Percentiles rank a stretch among this genome's conserved stretches.
These are phyloP conservation scores for Glaucopsyche alexis DNA, from an alignment of 2,888 invertebrate genomes.

Conservation along the genomic window DNA sequence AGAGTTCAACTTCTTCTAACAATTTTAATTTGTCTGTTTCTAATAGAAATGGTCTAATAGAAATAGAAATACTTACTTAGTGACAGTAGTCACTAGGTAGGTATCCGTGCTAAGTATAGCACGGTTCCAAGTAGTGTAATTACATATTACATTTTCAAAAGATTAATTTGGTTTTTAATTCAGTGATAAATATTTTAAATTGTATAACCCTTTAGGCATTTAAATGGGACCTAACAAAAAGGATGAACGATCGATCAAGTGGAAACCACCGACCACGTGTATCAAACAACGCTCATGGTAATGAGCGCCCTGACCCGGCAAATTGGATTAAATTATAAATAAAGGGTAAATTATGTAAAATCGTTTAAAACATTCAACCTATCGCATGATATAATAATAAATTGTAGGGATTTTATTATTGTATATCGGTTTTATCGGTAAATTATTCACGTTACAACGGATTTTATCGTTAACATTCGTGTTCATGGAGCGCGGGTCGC, in stretches of 20 bases:
- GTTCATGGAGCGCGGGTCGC: constrained; percentile 23
- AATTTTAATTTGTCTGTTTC: too few relatives aligned
- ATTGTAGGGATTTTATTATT: constrained; percentile 37
- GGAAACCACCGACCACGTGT: constrained; percentile 21
- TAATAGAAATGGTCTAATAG: too few relatives aligned
- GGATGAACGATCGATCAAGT: background rate
- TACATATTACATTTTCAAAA: too few relatives aligned
- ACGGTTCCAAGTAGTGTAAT: too few relatives aligned
- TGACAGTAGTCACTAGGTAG: too few relatives aligned
- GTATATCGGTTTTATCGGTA: constrained; percentile 36
- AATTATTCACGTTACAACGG: constrained; percentile 35
- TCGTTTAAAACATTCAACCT: constrained; percentile 34
- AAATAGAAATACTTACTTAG: too few relatives aligned
- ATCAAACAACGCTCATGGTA: constrained; percentile 8
- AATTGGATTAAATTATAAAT: constrained; percentile 28
- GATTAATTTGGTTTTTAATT: too few relatives aligned
- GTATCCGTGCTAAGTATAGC: too few relatives aligned
- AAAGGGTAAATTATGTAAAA: constrained; percentile 29
- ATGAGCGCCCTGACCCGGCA: constrained; percentile 20
- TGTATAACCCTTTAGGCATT: background rate
- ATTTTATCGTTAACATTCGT: constrained; percentile 35
- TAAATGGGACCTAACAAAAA: constrained; percentile 2
- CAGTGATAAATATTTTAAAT: constrained; percentile 3
- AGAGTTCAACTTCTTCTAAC: too few relatives aligned
- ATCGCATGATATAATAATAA: constrained; percentile 37